phyloP scores from a whole-genome alignment of 2,888 invertebrate genomes.

The Amblyjoppa proteus region DNA sequence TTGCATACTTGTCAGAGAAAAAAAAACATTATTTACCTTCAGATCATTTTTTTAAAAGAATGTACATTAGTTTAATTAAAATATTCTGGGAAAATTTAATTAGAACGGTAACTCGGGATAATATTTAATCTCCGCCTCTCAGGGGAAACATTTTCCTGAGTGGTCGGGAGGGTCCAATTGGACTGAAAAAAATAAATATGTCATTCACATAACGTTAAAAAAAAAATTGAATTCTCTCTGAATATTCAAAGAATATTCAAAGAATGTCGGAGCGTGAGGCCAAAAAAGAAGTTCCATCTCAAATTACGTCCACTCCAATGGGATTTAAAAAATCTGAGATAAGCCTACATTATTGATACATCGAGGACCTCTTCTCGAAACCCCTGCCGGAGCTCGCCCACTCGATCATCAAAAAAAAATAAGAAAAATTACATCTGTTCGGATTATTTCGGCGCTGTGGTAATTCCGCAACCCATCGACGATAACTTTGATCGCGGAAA shows the following conservation, averaged over 20 bases:
- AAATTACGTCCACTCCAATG: neutral
- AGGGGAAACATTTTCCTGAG: neutral
- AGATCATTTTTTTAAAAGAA: neutral
- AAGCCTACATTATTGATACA: neutral
- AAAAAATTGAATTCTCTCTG: too few relatives aligned
- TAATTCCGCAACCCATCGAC: neutral
- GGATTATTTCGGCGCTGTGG: neutral
- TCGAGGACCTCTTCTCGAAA: neutral
- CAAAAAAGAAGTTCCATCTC: neutral
- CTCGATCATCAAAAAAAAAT: too few relatives aligned
- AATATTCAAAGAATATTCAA: neutral
- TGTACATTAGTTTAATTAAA: neutral
- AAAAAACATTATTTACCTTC: neutral
- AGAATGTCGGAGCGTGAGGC: neutral
- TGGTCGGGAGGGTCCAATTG: neutral
- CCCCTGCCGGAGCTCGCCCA: neutral
- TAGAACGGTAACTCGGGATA: neutral
- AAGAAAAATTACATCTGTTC: neutral
- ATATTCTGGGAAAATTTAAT: neutral
- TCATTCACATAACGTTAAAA: neutral
- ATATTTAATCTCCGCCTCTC: neutral
- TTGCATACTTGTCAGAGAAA: neutral
- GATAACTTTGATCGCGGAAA: neutral
- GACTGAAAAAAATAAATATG: neutral
- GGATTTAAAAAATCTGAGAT: neutral